These are phyloP conservation scores for Pterophyllum scalare DNA, from an alignment of 2,113 vertebrate species.

Conservation along the genomic window DNA sequence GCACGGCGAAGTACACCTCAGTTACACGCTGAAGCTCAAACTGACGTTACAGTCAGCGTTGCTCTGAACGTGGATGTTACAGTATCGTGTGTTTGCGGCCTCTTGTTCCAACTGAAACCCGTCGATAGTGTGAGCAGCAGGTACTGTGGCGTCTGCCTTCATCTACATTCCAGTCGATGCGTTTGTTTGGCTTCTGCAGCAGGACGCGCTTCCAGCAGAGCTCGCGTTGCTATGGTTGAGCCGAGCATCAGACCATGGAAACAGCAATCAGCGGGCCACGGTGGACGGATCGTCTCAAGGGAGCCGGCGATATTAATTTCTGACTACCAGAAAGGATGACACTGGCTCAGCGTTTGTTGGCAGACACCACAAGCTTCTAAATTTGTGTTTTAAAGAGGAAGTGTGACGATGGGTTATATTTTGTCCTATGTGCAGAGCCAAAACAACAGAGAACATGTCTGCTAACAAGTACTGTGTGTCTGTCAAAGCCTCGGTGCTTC, in stretches of 20 bases:
- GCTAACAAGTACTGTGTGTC: constrained; percentile 10
- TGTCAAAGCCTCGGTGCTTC: not conserved
- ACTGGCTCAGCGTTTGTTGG: not conserved
- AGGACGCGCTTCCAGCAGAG: constrained; percentile 27
- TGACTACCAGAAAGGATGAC: constrained; percentile 22
- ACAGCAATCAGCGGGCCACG: constrained; percentile 45
- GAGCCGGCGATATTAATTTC: constrained; percentile 43
- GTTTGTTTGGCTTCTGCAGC: constrained; percentile 48
- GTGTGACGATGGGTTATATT: not conserved
- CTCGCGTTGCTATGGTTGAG: constrained; percentile 55
- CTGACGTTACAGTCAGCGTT: not conserved
- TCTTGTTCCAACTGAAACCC: not conserved
- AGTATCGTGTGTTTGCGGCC: not conserved
- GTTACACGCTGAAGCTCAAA: not conserved
- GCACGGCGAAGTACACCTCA: not conserved
- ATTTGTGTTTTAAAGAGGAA: not conserved
- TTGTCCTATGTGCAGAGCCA: not conserved
- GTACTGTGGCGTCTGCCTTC: constrained; percentile 11
- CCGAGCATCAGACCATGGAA: constrained; percentile 60
- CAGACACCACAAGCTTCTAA: constrained; percentile 4
- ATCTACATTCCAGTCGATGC: constrained; percentile 31
- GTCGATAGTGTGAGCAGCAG: not conserved
- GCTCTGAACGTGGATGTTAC: not conserved
- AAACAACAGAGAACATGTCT: constrained; percentile 8
- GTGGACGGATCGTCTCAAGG: constrained; percentile 49